Evolutionary conservation across 1,140 invertebrate species (phyloP).

Genomic region (Cephus cinctus): DNA sequence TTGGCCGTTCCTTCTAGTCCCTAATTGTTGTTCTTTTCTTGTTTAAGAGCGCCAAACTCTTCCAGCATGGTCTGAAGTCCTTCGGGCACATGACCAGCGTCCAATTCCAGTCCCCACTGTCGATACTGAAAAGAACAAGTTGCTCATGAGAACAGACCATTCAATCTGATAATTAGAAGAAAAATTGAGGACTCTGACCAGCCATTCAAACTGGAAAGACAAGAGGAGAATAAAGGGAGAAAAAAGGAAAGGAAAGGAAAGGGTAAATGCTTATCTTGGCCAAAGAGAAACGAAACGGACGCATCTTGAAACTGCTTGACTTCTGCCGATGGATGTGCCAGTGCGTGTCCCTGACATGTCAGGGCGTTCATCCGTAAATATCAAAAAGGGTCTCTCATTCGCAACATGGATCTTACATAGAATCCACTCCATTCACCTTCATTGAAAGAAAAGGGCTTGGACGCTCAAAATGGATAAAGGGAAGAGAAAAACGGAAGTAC

Average conservation of each 20-base stretch:
- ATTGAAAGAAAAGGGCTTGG: no score
- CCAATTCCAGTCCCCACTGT: constrained; percentile 76
- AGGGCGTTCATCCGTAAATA: no score
- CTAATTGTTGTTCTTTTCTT: constrained; percentile 49
- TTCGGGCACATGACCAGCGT: constrained; percentile 75
- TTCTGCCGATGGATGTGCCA: background rate
- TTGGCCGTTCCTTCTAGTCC: background rate
- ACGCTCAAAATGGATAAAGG: no score
- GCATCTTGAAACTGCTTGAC: background rate
- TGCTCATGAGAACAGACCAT: no score
- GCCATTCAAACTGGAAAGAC: background rate
- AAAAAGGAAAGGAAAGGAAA: background rate
- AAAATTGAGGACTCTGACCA: no score
- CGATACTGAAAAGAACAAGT: constrained; percentile 67
- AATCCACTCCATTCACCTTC: no score
- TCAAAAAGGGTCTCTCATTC: no score
- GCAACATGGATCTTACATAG: no score
- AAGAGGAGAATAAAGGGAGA: background rate
- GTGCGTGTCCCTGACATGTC: no score
- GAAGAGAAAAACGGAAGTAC: no score
- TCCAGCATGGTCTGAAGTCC: constrained; percentile 73
- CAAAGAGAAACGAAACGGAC: background rate
- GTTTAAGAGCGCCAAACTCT: constrained; percentile 66
- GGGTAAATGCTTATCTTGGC: background rate
- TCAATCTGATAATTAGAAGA: background rate